Evolutionary conservation across 2,113 vertebrate genomes (phyloP).

Genomic region (Phyllostomus hastatus): DNA sequence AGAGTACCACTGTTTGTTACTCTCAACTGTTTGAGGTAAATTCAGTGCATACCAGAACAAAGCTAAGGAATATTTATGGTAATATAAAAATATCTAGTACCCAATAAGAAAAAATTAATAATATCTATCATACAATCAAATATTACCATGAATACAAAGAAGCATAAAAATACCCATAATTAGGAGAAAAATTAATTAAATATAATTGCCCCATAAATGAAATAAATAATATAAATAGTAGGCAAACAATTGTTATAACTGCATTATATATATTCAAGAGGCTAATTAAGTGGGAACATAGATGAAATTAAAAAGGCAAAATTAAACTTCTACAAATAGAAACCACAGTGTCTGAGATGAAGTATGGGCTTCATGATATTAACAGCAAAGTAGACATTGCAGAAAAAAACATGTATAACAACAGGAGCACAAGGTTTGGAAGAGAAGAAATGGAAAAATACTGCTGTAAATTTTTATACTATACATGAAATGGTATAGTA

Average conservation of each 20-base stretch:
- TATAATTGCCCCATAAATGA: not conserved
- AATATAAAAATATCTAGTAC: not conserved
- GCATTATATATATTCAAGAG: not conserved
- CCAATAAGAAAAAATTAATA: not conserved
- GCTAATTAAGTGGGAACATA: not conserved
- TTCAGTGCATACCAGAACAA: not conserved
- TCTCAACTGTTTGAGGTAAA: not conserved
- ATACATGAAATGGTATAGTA: not conserved
- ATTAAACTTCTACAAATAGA: not conserved
- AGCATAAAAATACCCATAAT: not conserved
- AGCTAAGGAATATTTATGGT: not conserved
- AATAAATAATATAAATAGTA: not conserved
- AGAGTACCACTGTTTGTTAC: not conserved
- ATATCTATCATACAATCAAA: not conserved
- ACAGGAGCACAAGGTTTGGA: not conserved
- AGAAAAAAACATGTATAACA: not conserved
- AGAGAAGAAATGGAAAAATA: not conserved
- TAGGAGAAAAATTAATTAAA: not conserved
- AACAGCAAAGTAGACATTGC: too few relatives aligned
- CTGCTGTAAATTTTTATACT: not conserved
- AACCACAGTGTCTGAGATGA: not conserved
- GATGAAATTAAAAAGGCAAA: not conserved
- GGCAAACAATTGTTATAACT: not conserved
- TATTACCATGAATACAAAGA: not conserved
- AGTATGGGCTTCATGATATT: not conserved